Evolutionary conservation across 2,113 vertebrate genomes (phyloP), one percentile per base, ranked within the genome.

Genomic region (Seriola aureovittata): DNA sequence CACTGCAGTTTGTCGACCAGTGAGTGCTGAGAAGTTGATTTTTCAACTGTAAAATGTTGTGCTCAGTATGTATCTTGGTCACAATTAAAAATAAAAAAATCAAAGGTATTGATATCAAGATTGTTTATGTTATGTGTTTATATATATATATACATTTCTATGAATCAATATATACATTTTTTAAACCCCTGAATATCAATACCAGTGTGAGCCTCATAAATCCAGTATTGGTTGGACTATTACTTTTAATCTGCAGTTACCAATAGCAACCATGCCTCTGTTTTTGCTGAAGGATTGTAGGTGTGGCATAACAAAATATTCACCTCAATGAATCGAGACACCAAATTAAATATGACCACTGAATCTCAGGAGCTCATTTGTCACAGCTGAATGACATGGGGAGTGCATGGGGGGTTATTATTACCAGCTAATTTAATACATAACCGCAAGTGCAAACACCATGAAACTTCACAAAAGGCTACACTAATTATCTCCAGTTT

Each of bases 371-470:
- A 60, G 85, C 76, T 89, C 57, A 78, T 91, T 86, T 82, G 71
- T 81, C 73, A 77, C 75, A 71, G 59, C 72, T 81, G 75, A 84
- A 40, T 64, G 73, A 78, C 17, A 23, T 25, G 16, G 77, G 38
- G 40, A 65, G 75, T 4, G 54, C 69, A 23, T 5, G 17, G 17
- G 40, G 38, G 75, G 25, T n/a, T 78, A 68, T 75, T 80, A 80
- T 85, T 73, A 38, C 46, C 72, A 77, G 75, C 57, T 79, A 71
- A 80, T 86, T 85, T 83, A 74, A 79, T 63, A 79, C 64, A 69
- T 65, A 84, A 81, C 78, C 64, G 63, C 52, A 32, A 55, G 73
- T 44, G 83, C 81, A 84, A 89, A 86, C 83, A 85, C 69, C 59
- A 78, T 74, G 74, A 77, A 79, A 78, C 85, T 40, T 76, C 57